Base-by-base conservation (phyloP, 1,140 invertebrate species). In the Octopus sinensis region DNA sequence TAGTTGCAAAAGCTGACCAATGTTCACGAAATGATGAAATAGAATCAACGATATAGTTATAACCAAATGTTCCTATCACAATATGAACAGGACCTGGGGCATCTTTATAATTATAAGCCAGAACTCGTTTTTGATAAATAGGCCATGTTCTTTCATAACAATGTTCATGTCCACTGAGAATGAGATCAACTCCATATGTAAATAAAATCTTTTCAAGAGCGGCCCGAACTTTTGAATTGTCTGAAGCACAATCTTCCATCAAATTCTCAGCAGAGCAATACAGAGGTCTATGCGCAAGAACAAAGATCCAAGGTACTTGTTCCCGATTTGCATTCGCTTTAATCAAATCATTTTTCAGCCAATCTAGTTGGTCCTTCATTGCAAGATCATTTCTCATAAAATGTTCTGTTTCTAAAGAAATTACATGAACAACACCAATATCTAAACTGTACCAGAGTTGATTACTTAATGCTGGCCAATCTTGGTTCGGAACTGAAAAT, bases 91-190 rank as follows among this genome's bases (percentile, higher is more conserved):
- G 86, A 7, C 85, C 88, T 78, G 79, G 81, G 0, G 88, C 87
- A 79, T 89, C 83, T 13, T 83, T 84, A 82, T 88, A 87, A 76
- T 86, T 83, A 7, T 84, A 84, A 43, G 84, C 83, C 4, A 86
- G 77, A 30, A 95, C 95, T 83, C 93, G 93, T 82, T 94, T 93
- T 89, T 98, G 93, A 90, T 97, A 99, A 71, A 98, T 93, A 0
- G 98, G 97, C 94, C 94, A 98, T 80, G 97, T 91, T 68, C 98
- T 92, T 92, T 99, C 96, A 90, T 99, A 99, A 51, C 95, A 95
- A 91, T 99, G 97, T 89, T 99, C 96, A 90, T 99, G 97, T 0
- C 96, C 97, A 96, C 96, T 98, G n/a, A 99, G 92, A 88, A 94
- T 93, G 78, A 98, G 90, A 92, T 99, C 98, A 23, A 99, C 98